These are phyloP conservation scores for Ceryle rudis DNA, from an alignment of 2,797 vertebrate species.

Conservation along the genomic window DNA sequence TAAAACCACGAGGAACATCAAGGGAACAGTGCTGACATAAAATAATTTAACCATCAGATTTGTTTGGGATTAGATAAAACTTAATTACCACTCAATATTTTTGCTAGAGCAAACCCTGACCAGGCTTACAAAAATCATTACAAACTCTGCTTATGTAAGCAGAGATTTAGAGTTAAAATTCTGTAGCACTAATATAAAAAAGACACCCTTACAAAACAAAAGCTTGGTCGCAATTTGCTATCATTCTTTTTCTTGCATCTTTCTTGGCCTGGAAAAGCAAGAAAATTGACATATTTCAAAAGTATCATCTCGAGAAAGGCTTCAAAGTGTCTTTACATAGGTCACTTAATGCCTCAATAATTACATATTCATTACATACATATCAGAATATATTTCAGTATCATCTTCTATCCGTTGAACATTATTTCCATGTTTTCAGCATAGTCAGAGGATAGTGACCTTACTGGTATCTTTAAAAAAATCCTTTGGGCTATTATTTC, in stretches of 20 bases:
- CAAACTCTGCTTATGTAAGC: not conserved
- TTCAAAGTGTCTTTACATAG: not conserved
- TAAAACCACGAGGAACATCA: not conserved
- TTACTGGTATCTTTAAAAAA: not conserved
- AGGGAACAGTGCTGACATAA: not conserved
- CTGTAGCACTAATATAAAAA: not conserved
- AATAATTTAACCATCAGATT: not conserved
- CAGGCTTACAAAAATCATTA: not conserved
- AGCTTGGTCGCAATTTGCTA: not conserved
- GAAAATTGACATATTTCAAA: not conserved
- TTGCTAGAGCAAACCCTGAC: not conserved
- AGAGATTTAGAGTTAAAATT: not conserved
- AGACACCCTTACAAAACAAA: not conserved
- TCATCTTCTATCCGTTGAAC: not conserved
- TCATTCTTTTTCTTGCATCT: not conserved
- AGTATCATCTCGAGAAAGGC: not conserved
- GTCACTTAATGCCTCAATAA: not conserved
- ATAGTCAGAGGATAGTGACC: not conserved
- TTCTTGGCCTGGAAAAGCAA: not conserved
- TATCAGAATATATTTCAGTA: not conserved
- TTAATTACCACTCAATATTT: constrained; percentile 11
- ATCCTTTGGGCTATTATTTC: not conserved
- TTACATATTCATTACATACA: not conserved
- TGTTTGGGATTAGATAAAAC: not conserved
- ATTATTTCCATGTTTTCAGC: not conserved